Conservation (phyloP, 2,113 vertebrate genomes). For the Psephotus haematonotus region DNA sequence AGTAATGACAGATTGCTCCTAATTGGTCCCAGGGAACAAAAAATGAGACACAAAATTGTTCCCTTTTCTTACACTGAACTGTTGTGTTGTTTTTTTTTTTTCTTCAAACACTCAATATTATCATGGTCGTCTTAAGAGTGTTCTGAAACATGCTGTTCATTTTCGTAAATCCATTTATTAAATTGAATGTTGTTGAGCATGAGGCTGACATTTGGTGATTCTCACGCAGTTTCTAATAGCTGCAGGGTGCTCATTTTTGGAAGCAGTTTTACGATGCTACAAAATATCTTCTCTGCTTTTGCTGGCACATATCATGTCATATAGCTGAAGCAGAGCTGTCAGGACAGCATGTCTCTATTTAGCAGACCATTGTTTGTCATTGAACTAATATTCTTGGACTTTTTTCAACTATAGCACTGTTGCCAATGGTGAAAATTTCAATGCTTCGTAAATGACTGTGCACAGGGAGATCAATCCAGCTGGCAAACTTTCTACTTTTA, state of each 20-base stretch:
- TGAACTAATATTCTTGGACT: constrained; percentile 47
- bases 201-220: constrained; percentile 52
- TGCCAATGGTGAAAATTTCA: constrained; percentile 55
- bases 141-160: not conserved
- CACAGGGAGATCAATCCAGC: constrained; percentile 48
- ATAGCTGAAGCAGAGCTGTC: constrained; percentile 39
- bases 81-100: not conserved
- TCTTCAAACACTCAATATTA: not conserved
- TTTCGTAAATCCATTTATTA: constrained; percentile 38
- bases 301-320: constrained; percentile 29
- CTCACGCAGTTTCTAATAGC: constrained; percentile 35
- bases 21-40: constrained; percentile 27
- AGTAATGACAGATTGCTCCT: not conserved
- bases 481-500: constrained; percentile 50
- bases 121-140: not conserved
- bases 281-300: constrained; percentile 48
- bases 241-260: constrained; percentile 63
- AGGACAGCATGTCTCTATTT: constrained; percentile 54
- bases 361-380: constrained; percentile 61
- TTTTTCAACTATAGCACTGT: constrained; percentile 39
- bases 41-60: not conserved
- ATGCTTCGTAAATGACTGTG: constrained; percentile 40
- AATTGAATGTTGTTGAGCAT: not conserved
- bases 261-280: constrained; percentile 27
- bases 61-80: not conserved